phyloP scores from a whole-genome alignment of 2,797 vertebrate species.

The Morus bassanus region DNA sequence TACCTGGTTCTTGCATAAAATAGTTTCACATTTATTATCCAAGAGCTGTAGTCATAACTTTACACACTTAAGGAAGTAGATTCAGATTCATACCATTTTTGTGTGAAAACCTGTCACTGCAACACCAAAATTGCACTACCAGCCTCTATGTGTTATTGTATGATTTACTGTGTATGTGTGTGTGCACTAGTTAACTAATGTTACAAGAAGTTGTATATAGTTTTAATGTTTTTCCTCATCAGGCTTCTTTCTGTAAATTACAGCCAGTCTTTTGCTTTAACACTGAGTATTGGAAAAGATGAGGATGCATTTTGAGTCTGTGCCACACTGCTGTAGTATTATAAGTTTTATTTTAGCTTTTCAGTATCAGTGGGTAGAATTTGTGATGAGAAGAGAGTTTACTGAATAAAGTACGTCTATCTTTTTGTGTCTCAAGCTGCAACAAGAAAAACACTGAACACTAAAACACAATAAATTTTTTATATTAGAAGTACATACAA shows the following conservation, averaged over 20 bases:
- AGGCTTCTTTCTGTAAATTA: background rate
- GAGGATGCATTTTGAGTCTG: conserved; percentile 60
- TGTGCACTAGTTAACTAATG: background rate
- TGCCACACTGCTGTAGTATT: conserved; percentile 63
- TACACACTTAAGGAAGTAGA: background rate
- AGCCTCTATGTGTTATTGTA: background rate
- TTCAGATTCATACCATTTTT: background rate
- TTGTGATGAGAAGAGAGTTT: background rate
- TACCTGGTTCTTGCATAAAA: background rate
- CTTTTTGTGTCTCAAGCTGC: background rate
- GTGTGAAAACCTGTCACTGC: background rate
- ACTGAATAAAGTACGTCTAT: background rate
- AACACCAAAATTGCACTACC: background rate
- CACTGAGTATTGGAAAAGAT: conserved; percentile 52
- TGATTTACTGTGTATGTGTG: background rate
- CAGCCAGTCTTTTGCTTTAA: conserved; percentile 28
- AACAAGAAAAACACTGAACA: background rate
- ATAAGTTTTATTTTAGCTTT: conserved; percentile 7
- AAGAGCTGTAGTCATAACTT: background rate
- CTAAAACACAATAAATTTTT: background rate
- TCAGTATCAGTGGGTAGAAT: background rate
- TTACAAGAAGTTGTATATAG: background rate
- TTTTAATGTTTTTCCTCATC: background rate
- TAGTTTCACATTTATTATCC: background rate
- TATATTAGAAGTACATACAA: background rate